Evolutionary conservation across 1,140 invertebrate genomes (phyloP), one percentile per base, ranked within the genome.

Genomic region (Reticulitermes speratus): DNA sequence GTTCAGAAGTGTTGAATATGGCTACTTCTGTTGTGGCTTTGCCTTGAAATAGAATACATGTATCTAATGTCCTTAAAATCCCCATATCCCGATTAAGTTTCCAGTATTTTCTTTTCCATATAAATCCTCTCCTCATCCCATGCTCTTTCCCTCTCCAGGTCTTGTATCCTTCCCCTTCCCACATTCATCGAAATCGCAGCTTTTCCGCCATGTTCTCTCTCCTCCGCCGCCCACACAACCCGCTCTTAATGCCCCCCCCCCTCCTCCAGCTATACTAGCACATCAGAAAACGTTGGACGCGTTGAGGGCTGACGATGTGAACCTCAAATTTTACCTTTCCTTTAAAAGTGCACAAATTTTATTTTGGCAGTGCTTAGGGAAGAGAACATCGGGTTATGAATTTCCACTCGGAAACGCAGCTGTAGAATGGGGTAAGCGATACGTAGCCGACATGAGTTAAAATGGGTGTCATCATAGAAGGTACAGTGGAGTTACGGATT

Each of bases 191-290:
- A 30, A 30, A 75, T 25, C n/a, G 65, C 65, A 75, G 65, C 52
- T 75, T 75, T 75, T 75, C 65, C 65, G 65, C 65, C 65, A 75
- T 75, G 65, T 75, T 75, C 65, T 30, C 65, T 75, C 65, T 75
- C 65, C 65, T 30, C 8, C n/a, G 3, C 25, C 65, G n/a, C 65
- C 65, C 65, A 75, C 65, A 25, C 65, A 75, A 23, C 16, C 65
- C 2, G 25, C 25, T n/a, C 59, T 8, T 65, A 48, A 48, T 3
- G 9, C 9, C 45, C 45, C 52, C 52, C 38, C 45, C 9, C 45
- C 45, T 14, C 52, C 5, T 55, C 52, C 19, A 55, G 19, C n/a
- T 75, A 14, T 75, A 75, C 65, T 75, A 75, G 25, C 65, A 25
- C 30, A 30, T 75, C 65, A 25, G n/a, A 6, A 75, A 75, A 75